Percentiles rank a stretch among this genome's conserved stretches.
phyloP scores from a whole-genome alignment of 2,797 vertebrate genomes.

The Rhinoraja longicauda region DNA sequence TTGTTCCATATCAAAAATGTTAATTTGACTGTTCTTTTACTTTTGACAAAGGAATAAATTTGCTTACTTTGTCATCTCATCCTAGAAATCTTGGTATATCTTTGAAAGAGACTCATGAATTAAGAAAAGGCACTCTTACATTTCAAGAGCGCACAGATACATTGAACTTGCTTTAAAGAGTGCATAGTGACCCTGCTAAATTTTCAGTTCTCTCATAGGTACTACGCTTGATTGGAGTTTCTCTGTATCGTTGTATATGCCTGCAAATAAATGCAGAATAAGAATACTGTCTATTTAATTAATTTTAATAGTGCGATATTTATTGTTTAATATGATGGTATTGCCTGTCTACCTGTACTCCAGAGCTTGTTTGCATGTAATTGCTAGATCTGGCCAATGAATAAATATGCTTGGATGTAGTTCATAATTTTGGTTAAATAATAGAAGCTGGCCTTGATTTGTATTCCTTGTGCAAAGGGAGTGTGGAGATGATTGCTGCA shows the following conservation, averaged over 20 bases:
- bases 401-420: neutral
- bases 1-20: neutral
- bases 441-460: neutral
- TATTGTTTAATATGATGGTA: neutral
- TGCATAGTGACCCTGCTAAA: neutral
- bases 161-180: neutral
- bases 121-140: neutral
- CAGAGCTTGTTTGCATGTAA: neutral
- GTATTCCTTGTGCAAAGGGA: neutral
- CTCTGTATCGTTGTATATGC: neutral
- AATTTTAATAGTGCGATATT: neutral
- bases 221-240: neutral
- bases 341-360: neutral
- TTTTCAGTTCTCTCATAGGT: neutral
- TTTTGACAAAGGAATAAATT: neutral
- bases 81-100: neutral
- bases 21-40: neutral
- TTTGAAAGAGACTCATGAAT: neutral
- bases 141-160: neutral
- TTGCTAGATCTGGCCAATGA: neutral
- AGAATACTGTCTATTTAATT: neutral
- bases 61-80: neutral
- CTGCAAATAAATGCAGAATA: neutral
- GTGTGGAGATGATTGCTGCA: too few species aligned
- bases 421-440: neutral